Base-by-base conservation (phyloP, 2,113 vertebrate genomes). In the Alaudala cheleensis region DNA sequence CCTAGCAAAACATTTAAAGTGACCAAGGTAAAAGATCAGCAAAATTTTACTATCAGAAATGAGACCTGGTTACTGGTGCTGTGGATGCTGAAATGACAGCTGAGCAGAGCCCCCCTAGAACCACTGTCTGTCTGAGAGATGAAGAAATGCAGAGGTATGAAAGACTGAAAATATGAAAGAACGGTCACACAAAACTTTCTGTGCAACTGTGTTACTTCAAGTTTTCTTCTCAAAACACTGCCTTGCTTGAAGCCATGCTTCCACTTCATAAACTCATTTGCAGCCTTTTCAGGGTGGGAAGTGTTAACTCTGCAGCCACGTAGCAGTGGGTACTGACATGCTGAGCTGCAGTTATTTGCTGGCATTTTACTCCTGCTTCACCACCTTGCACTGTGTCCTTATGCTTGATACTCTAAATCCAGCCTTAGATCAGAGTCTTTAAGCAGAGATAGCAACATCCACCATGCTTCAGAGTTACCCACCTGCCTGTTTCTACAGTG, bases 91-190 rank as follows among this genome's bases (percentile, higher is more conserved):
- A 67, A 70, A 53, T 29, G 33, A n/a, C 21, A 78, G 28, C 13
- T 3, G 4, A 51, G 58, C 29, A 45, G 23, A 2, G 2, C 22
- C 0, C 4, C 28, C 42, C 60, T 13, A 31, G 9, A 53, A 44
- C 12, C 31, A 8, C 28, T 5, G 6, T 5, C 19, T 69, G 10
- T 9, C 57, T n/a, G 11, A 29, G 49, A 72, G 69, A 40, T 2
- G 3, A 67, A 81, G 33, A 79, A 53, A 34, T 3, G 24, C 23
- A 69, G 47, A 47, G 66, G 78, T 7, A 47, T 28, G 29, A 81
- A 51, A 13, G 57, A 45, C 24, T 45, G 20, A 77, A 47, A 56
- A 54, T 17, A 23, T 8, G 28, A 69, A 80, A 69, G 47, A 28
- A 5, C 6, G 3, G 29, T 33, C 33, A 61, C 50, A 54, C 7